Percentiles rank a stretch among this genome's conserved stretches.
phyloP scores from a whole-genome alignment of 2,797 vertebrate genomes.

The Phyllotis vaccarum region DNA sequence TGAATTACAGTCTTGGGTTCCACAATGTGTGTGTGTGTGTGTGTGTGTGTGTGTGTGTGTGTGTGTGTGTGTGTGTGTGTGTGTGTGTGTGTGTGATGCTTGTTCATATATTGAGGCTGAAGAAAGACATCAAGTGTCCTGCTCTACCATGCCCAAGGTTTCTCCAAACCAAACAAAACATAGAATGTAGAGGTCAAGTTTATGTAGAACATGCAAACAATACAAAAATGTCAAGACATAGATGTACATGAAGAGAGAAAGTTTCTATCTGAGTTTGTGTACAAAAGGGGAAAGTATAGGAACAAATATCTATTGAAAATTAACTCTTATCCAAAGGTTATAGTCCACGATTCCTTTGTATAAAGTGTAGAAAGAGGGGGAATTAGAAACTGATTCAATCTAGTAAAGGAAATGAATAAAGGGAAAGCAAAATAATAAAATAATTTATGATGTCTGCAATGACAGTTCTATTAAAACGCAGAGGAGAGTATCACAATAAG shows the following conservation, averaged over 20 bases:
- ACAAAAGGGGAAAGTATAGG: background rate
- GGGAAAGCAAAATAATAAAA: background rate
- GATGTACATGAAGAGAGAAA: background rate
- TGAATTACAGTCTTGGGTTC: too few relatives aligned
- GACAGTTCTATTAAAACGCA: background rate
- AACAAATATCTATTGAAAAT: background rate
- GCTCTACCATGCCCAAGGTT: too few relatives aligned
- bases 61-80: too few relatives aligned
- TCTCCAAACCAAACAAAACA: background rate
- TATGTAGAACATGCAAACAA: background rate
- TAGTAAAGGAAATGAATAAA: background rate
- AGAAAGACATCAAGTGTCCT: too few relatives aligned
- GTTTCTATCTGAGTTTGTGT: background rate
- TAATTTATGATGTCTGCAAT: background rate
- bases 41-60: too few relatives aligned
- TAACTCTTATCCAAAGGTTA: too few relatives aligned
- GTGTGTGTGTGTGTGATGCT: too few relatives aligned
- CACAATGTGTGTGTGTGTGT: too few relatives aligned
- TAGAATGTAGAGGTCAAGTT: background rate
- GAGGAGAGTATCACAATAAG: background rate
- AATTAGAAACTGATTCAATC: background rate
- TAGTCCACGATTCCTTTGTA: too few relatives aligned
- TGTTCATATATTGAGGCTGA: too few relatives aligned
- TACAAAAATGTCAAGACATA: background rate
- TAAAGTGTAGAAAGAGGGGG: background rate